Conservation (phyloP, 2,797 vertebrate species). For the Tangara arthus region DNA sequence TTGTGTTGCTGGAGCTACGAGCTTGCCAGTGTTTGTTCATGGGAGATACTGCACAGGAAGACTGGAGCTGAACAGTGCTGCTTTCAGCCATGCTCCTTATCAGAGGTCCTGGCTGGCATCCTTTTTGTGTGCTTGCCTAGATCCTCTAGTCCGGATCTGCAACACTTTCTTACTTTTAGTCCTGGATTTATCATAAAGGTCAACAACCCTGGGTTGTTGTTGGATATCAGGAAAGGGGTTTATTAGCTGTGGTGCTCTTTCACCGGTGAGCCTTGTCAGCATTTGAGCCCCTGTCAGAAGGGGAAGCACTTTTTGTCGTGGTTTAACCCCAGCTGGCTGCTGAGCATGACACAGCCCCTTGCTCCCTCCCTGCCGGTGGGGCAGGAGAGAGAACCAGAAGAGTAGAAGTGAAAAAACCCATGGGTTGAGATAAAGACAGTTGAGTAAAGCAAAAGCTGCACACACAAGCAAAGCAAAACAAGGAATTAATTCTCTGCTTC, state of each 20-base stretch:
- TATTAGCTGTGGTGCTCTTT: background rate
- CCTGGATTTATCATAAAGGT: background rate
- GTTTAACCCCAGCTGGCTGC: background rate
- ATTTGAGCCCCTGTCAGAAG: background rate
- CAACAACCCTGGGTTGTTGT: background rate
- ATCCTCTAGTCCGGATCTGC: background rate
- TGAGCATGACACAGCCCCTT: background rate
- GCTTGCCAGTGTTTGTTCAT: background rate
- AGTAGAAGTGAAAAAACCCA: background rate
- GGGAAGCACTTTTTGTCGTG: background rate
- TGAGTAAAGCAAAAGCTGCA: background rate
- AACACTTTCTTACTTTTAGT: background rate
- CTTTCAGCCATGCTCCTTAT: background rate
- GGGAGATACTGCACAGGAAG: background rate
- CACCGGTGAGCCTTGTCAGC: background rate
- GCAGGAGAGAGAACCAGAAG: background rate
- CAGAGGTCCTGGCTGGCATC: background rate
- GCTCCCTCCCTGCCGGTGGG: rapidly evolving
- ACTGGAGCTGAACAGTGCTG: background rate
- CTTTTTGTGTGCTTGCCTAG: background rate
- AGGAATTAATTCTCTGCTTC: background rate
- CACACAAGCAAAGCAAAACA: background rate
- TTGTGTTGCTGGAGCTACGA: background rate
- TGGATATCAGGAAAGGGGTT: background rate
- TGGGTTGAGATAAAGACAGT: background rate